Evolutionary conservation across 1,140 invertebrate species (phyloP).

Genomic region (Drosophila saltans): DNA sequence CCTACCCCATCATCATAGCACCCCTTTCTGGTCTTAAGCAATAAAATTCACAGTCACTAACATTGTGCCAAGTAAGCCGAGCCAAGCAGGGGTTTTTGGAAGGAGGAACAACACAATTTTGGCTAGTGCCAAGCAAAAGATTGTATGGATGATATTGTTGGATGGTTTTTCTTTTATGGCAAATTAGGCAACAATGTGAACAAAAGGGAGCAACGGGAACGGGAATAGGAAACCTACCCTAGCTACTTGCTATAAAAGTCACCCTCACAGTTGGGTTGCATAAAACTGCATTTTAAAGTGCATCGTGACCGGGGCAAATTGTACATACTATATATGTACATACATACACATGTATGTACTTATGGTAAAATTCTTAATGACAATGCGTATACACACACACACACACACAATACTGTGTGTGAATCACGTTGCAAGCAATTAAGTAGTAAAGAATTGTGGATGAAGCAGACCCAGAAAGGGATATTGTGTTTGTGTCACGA

Average conservation of each 20-base stretch:
- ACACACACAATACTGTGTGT: conserved; percentile 21
- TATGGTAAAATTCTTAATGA: not conserved
- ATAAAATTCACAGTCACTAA: conserved; percentile 56
- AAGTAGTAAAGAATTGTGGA: conserved; percentile 21
- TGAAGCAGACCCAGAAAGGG: conserved; percentile 16
- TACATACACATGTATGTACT: conserved; percentile 22
- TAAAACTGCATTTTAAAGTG: conserved; percentile 76
- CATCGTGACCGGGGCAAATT: conserved; percentile 75
- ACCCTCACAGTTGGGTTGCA: conserved; percentile 52
- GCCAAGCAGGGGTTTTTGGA: not conserved
- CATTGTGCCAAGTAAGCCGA: conserved; percentile 65
- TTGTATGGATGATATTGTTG: conserved; percentile 6
- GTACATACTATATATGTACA: not conserved
- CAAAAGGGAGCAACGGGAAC: conserved; percentile 21
- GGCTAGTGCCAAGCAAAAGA: conserved; percentile 12
- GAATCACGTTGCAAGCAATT: conserved; percentile 65
- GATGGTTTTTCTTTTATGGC: conserved; percentile 23
- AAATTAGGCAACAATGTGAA: conserved; percentile 36
- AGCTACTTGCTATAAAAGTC: conserved; percentile 31
- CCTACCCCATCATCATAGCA: not conserved
- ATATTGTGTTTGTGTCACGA: conserved; percentile 23
- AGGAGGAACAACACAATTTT: conserved; percentile 51
- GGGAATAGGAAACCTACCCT: conserved; percentile 26
- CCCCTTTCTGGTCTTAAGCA: conserved; percentile 14
- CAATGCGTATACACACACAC: conserved; percentile 10